Conservation (phyloP, 30 jellyfish, hydroid and myxozoan genomes). For the Turritopsis dohrnii region DNA sequence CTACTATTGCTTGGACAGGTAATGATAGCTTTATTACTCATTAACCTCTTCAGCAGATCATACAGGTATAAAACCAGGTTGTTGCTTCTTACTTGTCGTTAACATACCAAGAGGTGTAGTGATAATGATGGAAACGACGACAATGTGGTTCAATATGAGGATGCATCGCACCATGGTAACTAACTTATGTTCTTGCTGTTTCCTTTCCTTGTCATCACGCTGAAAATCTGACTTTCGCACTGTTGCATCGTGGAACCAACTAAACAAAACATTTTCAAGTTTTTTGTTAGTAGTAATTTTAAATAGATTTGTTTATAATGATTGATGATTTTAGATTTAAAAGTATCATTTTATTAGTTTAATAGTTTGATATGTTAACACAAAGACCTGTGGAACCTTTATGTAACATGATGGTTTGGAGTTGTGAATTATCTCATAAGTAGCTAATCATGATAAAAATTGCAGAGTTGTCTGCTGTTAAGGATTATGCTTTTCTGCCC, state of each 20-base stretch:
- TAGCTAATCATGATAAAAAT: neutral
- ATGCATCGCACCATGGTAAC: neutral
- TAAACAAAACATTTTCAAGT: neutral
- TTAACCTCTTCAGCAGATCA: neutral
- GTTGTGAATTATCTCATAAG: no score
- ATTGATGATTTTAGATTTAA: no score
- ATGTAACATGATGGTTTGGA: no score
- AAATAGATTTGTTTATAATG: no score
- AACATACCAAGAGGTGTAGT: neutral
- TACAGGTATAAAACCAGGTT: neutral
- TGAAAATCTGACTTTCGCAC: no score
- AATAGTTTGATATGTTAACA: neutral
- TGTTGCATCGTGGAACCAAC: neutral
- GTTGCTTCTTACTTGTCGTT: neutral
- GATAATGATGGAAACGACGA: neutral
- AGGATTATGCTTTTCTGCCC: neutral
- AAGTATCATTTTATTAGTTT: neutral
- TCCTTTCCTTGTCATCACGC: neutral
- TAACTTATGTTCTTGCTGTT: no score
- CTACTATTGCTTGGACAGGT: neutral
- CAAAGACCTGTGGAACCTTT: no score
- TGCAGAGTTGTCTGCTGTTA: neutral
- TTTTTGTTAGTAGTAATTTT: no score
- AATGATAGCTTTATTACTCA: neutral
- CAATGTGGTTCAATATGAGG: neutral